These are phyloP conservation scores for Drosophila ogumai DNA, from an alignment of 1,140 invertebrate genomes.

Conservation along the genomic window DNA sequence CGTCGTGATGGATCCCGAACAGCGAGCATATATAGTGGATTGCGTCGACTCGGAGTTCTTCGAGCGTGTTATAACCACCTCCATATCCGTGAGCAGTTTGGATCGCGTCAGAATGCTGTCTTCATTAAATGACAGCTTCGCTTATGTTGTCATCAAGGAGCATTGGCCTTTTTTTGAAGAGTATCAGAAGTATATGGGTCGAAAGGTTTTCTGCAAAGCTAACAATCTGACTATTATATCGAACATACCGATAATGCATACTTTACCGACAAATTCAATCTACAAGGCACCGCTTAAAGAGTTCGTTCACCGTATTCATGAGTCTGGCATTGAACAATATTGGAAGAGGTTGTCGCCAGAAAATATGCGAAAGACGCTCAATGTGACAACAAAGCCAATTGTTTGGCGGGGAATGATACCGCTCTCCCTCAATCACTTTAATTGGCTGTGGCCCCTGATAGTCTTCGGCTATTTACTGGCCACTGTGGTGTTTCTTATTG, in stretches of 20 bases:
- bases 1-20: neutral
- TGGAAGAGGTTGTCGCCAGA: neutral
- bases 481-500: conserved; percentile 11
- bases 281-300: neutral
- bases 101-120: neutral
- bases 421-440: conserved; percentile 1
- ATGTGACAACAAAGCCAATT: neutral
- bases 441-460: conserved; percentile 26
- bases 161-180: neutral
- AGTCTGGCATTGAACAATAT: neutral
- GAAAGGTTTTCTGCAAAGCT: conserved; percentile 6
- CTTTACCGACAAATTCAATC: neutral
- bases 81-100: neutral
- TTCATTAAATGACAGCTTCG: conserved; percentile 10
- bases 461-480: conserved; percentile 10
- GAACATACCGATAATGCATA: neutral
- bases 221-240: neutral
- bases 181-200: neutral
- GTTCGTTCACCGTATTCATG: neutral
- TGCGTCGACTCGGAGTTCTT: neutral
- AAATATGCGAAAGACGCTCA: neutral
- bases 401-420: neutral
- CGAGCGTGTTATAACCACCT: neutral
- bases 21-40: neutral
- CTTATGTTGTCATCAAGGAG: neutral